Base-by-base conservation (phyloP, 2,888 invertebrate genomes). In the Odiellus spinosus region DNA sequence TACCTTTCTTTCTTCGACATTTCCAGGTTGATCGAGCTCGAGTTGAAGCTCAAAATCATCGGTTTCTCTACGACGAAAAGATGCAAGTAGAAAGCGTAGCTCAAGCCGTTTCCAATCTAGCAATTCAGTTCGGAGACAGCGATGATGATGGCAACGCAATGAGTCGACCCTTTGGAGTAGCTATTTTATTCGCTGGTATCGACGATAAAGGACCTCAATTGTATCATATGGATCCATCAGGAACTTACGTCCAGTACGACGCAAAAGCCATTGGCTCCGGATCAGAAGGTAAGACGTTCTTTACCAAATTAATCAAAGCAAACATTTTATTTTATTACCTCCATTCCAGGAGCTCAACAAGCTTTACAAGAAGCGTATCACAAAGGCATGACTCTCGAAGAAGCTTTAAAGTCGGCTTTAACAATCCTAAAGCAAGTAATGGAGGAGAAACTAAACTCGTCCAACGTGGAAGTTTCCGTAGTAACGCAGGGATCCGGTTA, bases 201-300 rank as follows among this genome's bases (percentile, higher is more conserved):
- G 96, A 98, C 65, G 82, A 84, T 46, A 85, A 85, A 61, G 90
- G 93, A 1, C 90, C 96, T 1, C 88, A 88, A 60, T 66, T 96
- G 51, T 96, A 81, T 73, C 96, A 98, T 65, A 90, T 99, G 86
- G 98, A 99, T 67, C 98, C 96, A 6, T 95, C 93, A 36, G 95
- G 95, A 21, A 99, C 98, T 1, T 98, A 90, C 67, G 90, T 96
- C 50, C 84, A 90, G 64, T 98, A 90, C 67, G 85, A 91, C 60
- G 98, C 98, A 32, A 99, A 98, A 70, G 95, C 98, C 2, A 99
- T 99, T 58, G 98, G 98, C 1, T 96, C 98, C 0, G 98, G 96
- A 33, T 91, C 91, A 57, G 98, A 99, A 70, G 26, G 26, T 26
- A 26, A 26, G 8, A n/a, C n/a, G 5, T 26, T 26, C 26, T 6